Conservation (phyloP, 1,140 invertebrate species). For the Apis laboriosa region DNA sequence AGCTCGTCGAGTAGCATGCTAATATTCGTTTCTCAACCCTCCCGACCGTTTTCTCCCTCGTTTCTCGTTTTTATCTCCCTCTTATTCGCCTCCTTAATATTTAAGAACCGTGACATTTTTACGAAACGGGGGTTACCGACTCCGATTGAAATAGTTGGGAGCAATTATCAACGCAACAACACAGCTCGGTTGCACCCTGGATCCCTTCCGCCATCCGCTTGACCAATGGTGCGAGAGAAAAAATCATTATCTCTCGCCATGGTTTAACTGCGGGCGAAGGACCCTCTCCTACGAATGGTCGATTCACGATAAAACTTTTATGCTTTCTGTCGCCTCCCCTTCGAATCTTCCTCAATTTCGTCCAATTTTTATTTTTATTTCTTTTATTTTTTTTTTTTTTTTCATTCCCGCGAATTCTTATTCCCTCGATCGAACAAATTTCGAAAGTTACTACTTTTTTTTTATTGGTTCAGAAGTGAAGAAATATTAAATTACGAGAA, state of each 20-base stretch:
- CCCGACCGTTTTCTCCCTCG: conserved; percentile 18
- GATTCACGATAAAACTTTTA: conserved; percentile 53
- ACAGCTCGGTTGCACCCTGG: conserved; percentile 55
- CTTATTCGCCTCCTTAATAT: background rate
- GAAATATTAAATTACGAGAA: conserved; percentile 19
- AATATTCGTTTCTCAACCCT: conserved; percentile 69
- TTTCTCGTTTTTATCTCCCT: background rate
- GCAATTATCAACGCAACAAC: conserved; percentile 71
- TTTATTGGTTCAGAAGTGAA: background rate
- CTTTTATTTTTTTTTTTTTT: background rate
- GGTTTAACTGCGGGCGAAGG: conserved; percentile 4
- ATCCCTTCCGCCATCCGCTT: conserved; percentile 21
- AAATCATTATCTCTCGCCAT: conserved; percentile 50
- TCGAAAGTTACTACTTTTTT: background rate
- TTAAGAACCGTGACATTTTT: conserved; percentile 66
- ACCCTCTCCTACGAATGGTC: conserved; percentile 21
- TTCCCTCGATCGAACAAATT: background rate
- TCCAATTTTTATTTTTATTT: background rate
- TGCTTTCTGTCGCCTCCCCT: conserved; percentile 7
- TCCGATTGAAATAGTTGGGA: conserved; percentile 76
- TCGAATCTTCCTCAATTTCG: background rate
- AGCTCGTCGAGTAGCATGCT: conserved; percentile 71
- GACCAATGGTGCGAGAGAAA: conserved; percentile 69
- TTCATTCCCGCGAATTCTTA: background rate
- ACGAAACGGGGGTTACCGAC: conserved; percentile 48